These are phyloP conservation scores for Agonopterix subpropinquella DNA, from an alignment of 2,888 invertebrate species.

Conservation along the genomic window DNA sequence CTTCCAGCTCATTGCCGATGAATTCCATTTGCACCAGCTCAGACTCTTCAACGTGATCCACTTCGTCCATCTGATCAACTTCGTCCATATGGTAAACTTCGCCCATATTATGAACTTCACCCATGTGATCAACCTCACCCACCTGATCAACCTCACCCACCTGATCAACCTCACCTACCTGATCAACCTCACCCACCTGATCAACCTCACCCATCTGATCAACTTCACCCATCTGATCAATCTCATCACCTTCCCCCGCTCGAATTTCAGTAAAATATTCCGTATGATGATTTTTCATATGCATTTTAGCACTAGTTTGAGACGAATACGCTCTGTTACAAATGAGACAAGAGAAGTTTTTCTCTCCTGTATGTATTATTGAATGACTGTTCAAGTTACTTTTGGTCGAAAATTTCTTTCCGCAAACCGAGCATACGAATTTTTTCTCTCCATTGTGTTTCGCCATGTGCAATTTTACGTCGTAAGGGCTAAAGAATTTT, in stretches of 20 bases:
- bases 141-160: slow-evolving; percentile 7
- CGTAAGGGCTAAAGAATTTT: slow-evolving; percentile 60
- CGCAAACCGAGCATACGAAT: slow-evolving; percentile 75
- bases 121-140: too few relatives aligned
- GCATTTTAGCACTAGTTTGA: slow-evolving; percentile 50
- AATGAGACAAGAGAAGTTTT: slow-evolving; percentile 62
- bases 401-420: slow-evolving; percentile 76
- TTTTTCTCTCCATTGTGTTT: slow-evolving; percentile 73
- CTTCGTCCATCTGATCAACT: too few relatives aligned
- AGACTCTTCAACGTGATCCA: slow-evolving; percentile 18
- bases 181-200: background rate
- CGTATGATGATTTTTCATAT: slow-evolving; percentile 41
- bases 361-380: slow-evolving; percentile 73
- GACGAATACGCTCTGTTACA: slow-evolving; percentile 72
- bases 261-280: slow-evolving; percentile 16
- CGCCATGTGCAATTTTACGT: slow-evolving; percentile 66
- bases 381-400: slow-evolving; percentile 77
- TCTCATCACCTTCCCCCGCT: slow-evolving; percentile 20
- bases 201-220: background rate
- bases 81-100: too few relatives aligned
- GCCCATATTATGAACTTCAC: too few relatives aligned
- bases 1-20: slow-evolving; percentile 37
- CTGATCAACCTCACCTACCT: slow-evolving; percentile 28
- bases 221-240: slow-evolving; percentile 16
- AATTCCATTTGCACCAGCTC: slow-evolving; percentile 47